Base-by-base conservation (phyloP, 2,888 invertebrate species). In the Myopa testacea region DNA sequence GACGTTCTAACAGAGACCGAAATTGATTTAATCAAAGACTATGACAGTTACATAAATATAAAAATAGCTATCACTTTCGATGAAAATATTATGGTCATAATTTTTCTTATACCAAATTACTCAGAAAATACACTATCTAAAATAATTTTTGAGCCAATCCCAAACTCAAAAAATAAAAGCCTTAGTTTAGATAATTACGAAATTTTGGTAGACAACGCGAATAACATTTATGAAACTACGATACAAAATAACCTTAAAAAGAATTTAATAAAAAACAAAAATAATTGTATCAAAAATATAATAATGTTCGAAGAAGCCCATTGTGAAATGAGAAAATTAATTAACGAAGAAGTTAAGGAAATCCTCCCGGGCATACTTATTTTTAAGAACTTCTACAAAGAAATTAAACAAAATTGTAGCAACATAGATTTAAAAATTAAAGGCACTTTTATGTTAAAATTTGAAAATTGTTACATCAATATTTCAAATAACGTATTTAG, bases 1-100 rank as follows among this genome's bases (percentile, higher is more conserved):
- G 78, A 81, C 37, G 80, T 81, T 40, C 62, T 81, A 45, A 78
- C 79, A 4, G 45, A 78, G 40, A 60, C 7, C 65, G 79, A 81
- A 79, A 73, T 80, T 6, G 50, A 80, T 45, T 16, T 77, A 37
- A 79, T 80, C 26, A 45, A 73, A 16, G 78, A 81, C 69, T 78
- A 76, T 34, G 79, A 80, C 67, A 80, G 77, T 40, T 78, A 76
- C 75, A 60, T 38, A 4, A 73, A 81, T 45, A 78, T 78, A n/a
- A n/a, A n/a, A n/a, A n/a, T n/a, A n/a, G n/a, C 75, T 12, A 75
- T 79, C 34, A 58, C 76, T 16, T 77, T 78, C 72, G 78, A 78
- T 26, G 72, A 77, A 69, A 78, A 75, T 65, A 77, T 55, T 63
- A 81, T 81, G n/a, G 73, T 80, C 16, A 38, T 77, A 58, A 77